Percentiles rank a stretch among this genome's conserved stretches.
Conservation (phyloP, 2,113 vertebrate species). For the Hydropotes inermis region DNA sequence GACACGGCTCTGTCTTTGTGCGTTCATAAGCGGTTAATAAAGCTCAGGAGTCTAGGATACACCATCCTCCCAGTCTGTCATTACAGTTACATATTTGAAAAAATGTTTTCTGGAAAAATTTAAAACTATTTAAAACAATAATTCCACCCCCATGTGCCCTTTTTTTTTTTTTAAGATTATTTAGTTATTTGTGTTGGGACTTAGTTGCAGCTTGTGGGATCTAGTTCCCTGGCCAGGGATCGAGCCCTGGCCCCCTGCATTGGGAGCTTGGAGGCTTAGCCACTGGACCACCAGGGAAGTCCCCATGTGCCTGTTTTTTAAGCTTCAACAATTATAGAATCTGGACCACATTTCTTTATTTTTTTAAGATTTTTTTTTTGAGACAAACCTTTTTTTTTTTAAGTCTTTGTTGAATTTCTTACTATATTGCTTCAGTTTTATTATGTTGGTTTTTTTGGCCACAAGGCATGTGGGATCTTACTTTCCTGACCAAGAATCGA, state of each 20-base stretch:
- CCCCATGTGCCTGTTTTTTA: not conserved
- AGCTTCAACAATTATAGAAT: not conserved
- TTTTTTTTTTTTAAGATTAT: not conserved
- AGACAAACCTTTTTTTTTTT: not conserved
- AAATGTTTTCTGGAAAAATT: not conserved
- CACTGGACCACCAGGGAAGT: not conserved
- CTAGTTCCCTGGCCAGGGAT: not conserved
- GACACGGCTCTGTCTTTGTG: not conserved
- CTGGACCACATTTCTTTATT: not conserved
- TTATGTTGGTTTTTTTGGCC: not conserved
- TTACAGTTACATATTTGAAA: not conserved
- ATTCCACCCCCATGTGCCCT: not conserved
- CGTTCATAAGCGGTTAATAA: not conserved
- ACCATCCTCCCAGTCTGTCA: not conserved
- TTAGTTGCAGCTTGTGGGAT: not conserved
- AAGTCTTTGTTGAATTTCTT: not conserved
- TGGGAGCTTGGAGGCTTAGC: not conserved
- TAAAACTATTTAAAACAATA: not conserved
- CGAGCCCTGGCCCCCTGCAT: not conserved
- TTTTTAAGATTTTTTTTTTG: not conserved
- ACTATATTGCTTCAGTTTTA: not conserved
- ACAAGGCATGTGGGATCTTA: not conserved
- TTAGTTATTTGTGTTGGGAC: not conserved
- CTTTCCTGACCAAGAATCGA: not conserved
- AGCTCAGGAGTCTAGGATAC: not conserved